These are phyloP conservation scores for Poeciliopsis turrubarensis DNA, from an alignment of 2,113 vertebrate species.

Conservation along the genomic window DNA sequence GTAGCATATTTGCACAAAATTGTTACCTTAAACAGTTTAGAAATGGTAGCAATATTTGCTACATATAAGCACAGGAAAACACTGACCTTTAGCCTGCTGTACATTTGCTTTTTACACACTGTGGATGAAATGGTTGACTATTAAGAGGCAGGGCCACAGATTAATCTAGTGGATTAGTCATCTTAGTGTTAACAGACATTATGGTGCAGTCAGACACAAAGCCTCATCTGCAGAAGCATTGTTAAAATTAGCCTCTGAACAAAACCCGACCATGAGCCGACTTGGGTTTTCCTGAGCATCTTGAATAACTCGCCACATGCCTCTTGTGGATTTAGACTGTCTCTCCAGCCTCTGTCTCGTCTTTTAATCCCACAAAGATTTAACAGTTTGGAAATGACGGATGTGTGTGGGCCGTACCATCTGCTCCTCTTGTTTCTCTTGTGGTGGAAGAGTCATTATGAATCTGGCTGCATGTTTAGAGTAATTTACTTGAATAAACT, in stretches of 20 bases:
- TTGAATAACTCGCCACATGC: constrained; percentile 3
- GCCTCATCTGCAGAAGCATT: not conserved
- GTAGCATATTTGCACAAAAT: not conserved
- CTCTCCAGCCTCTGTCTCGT: constrained; percentile 14
- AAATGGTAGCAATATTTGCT: not conserved
- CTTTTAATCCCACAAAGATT: constrained; percentile 10
- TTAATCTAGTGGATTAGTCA: not conserved
- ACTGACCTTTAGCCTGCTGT: not conserved
- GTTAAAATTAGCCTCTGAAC: not conserved
- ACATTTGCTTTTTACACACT: not conserved
- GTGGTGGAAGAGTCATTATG: constrained; percentile 9
- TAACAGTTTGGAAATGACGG: constrained; percentile 8
- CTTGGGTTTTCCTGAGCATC: constrained; percentile 8
- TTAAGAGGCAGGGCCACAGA: not conserved
- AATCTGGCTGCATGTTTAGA: constrained; percentile 11
- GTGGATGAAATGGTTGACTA: not conserved
- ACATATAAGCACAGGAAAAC: not conserved
- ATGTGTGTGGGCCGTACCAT: constrained; percentile 15
- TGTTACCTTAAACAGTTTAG: not conserved
- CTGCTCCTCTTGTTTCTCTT: constrained; percentile 18
- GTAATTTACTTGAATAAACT: constrained; percentile 7
- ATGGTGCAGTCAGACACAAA: not conserved
- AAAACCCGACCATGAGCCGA: not conserved
- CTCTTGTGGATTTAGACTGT: constrained; percentile 1
- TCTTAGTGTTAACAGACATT: not conserved